phyloP scores from a whole-genome alignment of 2,888 invertebrate species.

The Pyrochroa serraticornis region DNA sequence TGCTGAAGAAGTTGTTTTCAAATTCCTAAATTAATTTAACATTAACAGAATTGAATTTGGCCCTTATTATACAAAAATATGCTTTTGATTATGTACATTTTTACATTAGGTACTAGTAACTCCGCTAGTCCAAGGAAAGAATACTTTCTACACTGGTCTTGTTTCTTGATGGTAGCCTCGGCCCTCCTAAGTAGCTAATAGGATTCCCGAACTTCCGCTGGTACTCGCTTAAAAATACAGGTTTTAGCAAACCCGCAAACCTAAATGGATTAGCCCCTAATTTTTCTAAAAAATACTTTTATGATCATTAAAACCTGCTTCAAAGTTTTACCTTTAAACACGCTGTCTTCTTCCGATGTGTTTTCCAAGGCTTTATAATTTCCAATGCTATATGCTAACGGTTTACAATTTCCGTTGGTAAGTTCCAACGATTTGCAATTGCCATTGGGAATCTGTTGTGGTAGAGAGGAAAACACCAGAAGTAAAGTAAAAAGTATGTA shows the following conservation, averaged over 20 bases:
- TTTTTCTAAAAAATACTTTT: constrained; percentile 11
- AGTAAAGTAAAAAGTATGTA: constrained; percentile 20
- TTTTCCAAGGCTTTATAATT: neutral
- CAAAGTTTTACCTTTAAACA: neutral
- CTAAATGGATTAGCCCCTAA: constrained; percentile 39
- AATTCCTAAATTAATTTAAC: no score
- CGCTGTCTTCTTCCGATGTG: neutral
- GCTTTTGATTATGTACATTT: no score
- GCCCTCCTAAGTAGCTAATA: constrained; percentile 73
- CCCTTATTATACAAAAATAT: no score
- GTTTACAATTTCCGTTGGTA: constrained; percentile 8
- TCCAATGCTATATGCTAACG: no score
- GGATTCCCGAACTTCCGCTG: constrained; percentile 69
- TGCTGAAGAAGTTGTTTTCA: no score
- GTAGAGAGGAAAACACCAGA: constrained; percentile 17
- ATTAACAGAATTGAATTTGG: no score
- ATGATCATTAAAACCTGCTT: no score
- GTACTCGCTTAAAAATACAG: constrained; percentile 63
- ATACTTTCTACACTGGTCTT: constrained; percentile 71
- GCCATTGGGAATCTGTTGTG: constrained; percentile 12
- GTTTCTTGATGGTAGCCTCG: constrained; percentile 59
- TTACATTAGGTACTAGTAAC: no score
- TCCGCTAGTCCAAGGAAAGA: constrained; percentile 69
- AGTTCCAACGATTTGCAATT: constrained; percentile 2
- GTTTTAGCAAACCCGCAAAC: constrained; percentile 45